Base-by-base conservation (phyloP, 2,113 vertebrate species). In the Abramis brama region DNA sequence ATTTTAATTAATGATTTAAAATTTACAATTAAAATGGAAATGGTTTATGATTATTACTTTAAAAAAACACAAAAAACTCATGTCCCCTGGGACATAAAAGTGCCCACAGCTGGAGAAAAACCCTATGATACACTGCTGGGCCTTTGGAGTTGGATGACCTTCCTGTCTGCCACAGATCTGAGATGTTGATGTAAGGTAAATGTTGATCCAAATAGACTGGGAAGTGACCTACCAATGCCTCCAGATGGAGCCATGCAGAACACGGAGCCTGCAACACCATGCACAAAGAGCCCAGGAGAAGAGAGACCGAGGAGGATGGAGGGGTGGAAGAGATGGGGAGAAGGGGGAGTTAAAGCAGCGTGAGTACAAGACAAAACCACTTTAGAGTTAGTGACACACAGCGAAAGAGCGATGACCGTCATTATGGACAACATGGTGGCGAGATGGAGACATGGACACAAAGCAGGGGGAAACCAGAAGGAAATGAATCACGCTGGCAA, bases 191-290 rank as follows among this genome's bases (percentile, higher is more conserved):
- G 52, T 79, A 71, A 83, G 45, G 66, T 55, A 81, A 84, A 45
- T 55, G 6, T 59, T 59, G 70, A 77, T 70, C 74, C 79, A 84
- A 57, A 85, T 39, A 79, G 86, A 78, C 79, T 71, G 27, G 59
- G 25, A 94, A 93, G 93, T 92, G 94, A 96, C 95, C 95, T 96
- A 95, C 95, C 95, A 93, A 96, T 88, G 91, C 91, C 95, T 96
- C 95, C 93, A 93, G 96, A 89, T 92, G 96, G 94, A 92, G 94
- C 91, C 95, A 96, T 95, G 95, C 94, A 96, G 94, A 96, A 91
- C 91, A 96, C 91, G 92, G 95, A 95, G 93, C 95, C 96, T 96
- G 94, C 91, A 43, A 91, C 94, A 93, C 93, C 94, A 94, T 95
- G 94, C 95, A 95, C 91, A 93, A 93, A 95, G 95, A 95, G 43